Evolutionary conservation across 1,140 invertebrate genomes (phyloP), one percentile per base, ranked within the genome.

Genomic region (Latrodectus geometricus): DNA sequence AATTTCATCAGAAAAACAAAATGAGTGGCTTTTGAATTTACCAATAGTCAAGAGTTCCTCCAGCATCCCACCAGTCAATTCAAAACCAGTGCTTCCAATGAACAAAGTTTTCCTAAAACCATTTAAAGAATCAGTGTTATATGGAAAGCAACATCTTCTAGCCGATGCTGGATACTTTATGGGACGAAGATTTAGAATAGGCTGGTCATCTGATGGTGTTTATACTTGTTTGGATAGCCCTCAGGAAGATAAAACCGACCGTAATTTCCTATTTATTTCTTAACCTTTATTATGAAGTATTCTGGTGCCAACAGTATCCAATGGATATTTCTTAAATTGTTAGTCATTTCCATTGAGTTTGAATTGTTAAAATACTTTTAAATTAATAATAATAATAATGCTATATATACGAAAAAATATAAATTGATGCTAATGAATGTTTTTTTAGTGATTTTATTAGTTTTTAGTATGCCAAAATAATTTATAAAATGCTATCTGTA

Each of bases 111-210:
- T 8, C 54, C 54, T 83, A 35, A 88, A 85, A 17, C 77, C 76
- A 14, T 73, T 80, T 21, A 65, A 76, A 9, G 83, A 91, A 12
- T 91, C 91, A 9, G 75, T 90, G 15, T 75, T 91, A 75, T 89
- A 89, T 83, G 83, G 89, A 12, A 90, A 90, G 61, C 90, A 91
- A 78, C 91, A 92, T 2, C 92, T 93, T 87, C 90, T 94, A 8
- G 93, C 93, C 7, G 96, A 97, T 90, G 90, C 94, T 86, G 94
- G 91, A 76, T 90, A 90, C 21, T 92, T 92, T 85, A 94, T 93
- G 92, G 94, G 94, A 0, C 92, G 95, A 5, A 93, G 93, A 79
- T 95, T 94, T 86, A 94, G 95, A 89, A 93, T 95, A 0, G 95
- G 95, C 0, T 97, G 96, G 94, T 94, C 94, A 0, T 93, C 94